Conservation (phyloP, 2,888 invertebrate genomes). For the Euzetes globulus region DNA sequence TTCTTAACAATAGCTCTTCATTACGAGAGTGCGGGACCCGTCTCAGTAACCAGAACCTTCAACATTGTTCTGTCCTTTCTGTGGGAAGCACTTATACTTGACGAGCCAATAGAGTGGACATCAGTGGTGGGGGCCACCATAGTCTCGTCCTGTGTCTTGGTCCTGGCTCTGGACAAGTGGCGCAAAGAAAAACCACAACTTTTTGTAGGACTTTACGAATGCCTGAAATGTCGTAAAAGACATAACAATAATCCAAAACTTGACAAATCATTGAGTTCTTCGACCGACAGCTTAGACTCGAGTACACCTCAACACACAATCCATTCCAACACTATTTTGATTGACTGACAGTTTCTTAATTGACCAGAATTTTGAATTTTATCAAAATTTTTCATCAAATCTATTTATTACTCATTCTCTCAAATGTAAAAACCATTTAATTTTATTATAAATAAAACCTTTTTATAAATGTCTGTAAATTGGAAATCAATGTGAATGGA, state of each 20-base stretch:
- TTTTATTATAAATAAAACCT: background rate
- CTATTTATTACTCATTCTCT: background rate
- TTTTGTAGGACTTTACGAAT: background rate
- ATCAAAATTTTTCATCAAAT: background rate
- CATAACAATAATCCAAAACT: background rate
- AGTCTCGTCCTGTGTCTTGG: conserved; percentile 31
- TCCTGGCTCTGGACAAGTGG: conserved; percentile 30
- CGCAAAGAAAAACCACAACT: conserved; percentile 22
- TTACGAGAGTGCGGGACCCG: conserved; percentile 82
- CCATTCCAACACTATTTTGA: conserved; percentile 8
- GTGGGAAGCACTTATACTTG: conserved; percentile 57
- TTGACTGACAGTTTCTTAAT: background rate
- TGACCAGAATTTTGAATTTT: background rate
- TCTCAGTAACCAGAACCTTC: conserved; percentile 80
- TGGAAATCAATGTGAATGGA: no score
- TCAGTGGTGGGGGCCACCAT: conserved; percentile 34
- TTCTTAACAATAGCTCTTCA: conserved; percentile 74
- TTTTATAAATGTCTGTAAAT: no score
- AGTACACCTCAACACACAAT: background rate
- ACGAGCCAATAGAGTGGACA: conserved; percentile 32
- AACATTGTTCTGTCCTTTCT: conserved; percentile 85
- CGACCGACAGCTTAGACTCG: conserved; percentile 2
- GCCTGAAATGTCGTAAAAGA: background rate
- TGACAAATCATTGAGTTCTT: background rate
- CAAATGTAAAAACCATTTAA: background rate